phyloP scores from a whole-genome alignment of 2,888 invertebrate species.

The Andrena camellia region DNA sequence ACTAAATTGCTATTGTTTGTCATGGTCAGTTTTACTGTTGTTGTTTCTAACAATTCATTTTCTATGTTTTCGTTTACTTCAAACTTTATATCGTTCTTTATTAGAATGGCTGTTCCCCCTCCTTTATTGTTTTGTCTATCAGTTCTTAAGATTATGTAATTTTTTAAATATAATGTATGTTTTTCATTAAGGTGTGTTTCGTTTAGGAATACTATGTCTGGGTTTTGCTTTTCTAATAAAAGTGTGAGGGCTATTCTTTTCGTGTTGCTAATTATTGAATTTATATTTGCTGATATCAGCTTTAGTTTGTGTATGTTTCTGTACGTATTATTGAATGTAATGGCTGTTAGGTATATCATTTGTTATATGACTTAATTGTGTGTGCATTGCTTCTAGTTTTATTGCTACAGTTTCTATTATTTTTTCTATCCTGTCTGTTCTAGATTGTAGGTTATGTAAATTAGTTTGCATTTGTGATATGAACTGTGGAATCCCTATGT shows the following conservation, averaged over 20 bases:
- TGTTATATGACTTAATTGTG: slow-evolving; percentile 1
- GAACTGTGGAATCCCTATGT: too few species aligned
- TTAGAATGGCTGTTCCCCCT: slow-evolving; percentile 7
- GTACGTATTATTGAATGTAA: slow-evolving; percentile 8
- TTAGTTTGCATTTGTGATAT: not conserved
- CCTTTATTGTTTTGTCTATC: not conserved
- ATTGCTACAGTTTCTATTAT: not conserved
- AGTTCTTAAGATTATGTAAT: slow-evolving; percentile 10
- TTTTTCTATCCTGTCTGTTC: slow-evolving; percentile 9
- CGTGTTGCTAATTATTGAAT: slow-evolving; percentile 9
- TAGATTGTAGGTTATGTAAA: not conserved
- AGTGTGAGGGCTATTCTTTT: slow-evolving; percentile 15
- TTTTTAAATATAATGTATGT: slow-evolving; percentile 1
- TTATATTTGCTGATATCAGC: slow-evolving; percentile 20
- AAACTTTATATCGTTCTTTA: not conserved
- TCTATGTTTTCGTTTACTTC: not conserved
- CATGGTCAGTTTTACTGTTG: not conserved
- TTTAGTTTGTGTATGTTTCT: not conserved
- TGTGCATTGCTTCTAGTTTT: slow-evolving; percentile 2
- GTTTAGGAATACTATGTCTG: not conserved
- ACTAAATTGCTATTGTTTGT: not conserved
- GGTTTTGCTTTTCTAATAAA: slow-evolving; percentile 6
- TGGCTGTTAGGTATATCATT: not conserved
- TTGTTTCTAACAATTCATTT: not conserved
- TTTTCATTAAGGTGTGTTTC: not conserved